Percentiles rank a stretch among this genome's conserved stretches.
Evolutionary conservation across 2,113 vertebrate genomes (phyloP).

Genomic region (Grallaria varia): DNA sequence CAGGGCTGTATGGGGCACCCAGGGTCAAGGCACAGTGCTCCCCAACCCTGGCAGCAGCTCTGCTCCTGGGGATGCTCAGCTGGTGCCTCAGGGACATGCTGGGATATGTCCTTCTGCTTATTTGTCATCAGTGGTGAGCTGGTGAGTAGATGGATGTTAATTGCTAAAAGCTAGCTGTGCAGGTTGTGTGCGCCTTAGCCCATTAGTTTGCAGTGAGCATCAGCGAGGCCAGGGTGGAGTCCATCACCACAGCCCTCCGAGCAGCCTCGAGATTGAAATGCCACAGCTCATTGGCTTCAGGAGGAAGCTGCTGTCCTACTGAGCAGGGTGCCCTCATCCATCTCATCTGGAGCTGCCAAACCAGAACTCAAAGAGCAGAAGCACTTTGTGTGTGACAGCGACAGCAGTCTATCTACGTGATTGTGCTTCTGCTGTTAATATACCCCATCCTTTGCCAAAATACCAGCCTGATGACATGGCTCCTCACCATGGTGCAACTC

Average conservation of each 20-base stretch:
- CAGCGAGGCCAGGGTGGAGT: background rate
- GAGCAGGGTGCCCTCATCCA: background rate
- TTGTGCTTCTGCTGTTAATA: background rate
- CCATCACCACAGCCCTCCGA: background rate
- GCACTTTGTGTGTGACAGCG: background rate
- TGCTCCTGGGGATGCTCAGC: background rate
- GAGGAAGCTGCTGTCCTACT: background rate
- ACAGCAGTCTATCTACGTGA: background rate
- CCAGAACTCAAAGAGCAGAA: background rate
- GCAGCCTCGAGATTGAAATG: background rate
- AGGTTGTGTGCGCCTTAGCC: accelerated
- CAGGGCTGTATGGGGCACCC: accelerated
- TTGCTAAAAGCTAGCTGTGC: background rate
- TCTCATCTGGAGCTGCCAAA: background rate
- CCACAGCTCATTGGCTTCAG: background rate
- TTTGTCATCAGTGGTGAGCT: background rate
- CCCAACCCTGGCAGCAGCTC: background rate
- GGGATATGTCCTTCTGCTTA: background rate
- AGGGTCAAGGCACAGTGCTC: accelerated
- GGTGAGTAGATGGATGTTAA: background rate
- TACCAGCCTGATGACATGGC: accelerated
- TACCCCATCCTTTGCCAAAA: accelerated
- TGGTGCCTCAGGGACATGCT: background rate
- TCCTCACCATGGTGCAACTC: background rate
- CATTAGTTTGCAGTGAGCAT: background rate